phyloP scores from a whole-genome alignment of 2,888 invertebrate species.

The Pseudococcus jackbeardsleyi region DNA sequence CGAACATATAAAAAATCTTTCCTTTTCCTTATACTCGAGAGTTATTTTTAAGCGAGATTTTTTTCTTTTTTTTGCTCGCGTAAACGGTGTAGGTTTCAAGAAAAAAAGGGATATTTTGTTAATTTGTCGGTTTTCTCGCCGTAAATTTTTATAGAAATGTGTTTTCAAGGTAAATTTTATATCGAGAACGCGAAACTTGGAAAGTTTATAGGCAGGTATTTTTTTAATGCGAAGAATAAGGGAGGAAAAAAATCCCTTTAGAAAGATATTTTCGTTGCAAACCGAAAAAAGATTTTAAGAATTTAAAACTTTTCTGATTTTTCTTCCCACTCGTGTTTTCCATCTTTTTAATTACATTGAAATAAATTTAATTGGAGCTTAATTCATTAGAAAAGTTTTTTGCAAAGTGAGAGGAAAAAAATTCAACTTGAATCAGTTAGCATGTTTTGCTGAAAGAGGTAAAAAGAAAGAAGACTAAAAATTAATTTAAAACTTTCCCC shows the following conservation, averaged over 20 bases:
- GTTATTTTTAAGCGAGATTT: constrained; percentile 26
- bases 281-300: constrained; percentile 40
- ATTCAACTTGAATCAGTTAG: constrained; percentile 50
- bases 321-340: constrained; percentile 52
- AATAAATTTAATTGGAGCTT: constrained; percentile 57
- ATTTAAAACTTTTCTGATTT: constrained; percentile 42
- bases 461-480: constrained; percentile 38
- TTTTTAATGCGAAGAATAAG: constrained; percentile 7
- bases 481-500: constrained; percentile 50
- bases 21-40: neutral
- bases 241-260: neutral
- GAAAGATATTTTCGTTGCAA: constrained; percentile 25
- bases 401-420: constrained; percentile 46
- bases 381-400: constrained; percentile 56
- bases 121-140: constrained; percentile 12
- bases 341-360: constrained; percentile 55
- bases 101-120: constrained; percentile 7
- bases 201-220: constrained; percentile 1
- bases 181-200: neutral
- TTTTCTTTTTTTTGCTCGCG: neutral
- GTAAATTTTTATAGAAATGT: neutral
- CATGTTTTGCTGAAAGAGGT: constrained; percentile 47
- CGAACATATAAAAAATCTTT: constrained; percentile 20
- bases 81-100: neutral
- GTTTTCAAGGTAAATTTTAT: constrained; percentile 28